Evolutionary conservation across 2,113 vertebrate species (phyloP).

Genomic region (Dicentrarchus labrax): DNA sequence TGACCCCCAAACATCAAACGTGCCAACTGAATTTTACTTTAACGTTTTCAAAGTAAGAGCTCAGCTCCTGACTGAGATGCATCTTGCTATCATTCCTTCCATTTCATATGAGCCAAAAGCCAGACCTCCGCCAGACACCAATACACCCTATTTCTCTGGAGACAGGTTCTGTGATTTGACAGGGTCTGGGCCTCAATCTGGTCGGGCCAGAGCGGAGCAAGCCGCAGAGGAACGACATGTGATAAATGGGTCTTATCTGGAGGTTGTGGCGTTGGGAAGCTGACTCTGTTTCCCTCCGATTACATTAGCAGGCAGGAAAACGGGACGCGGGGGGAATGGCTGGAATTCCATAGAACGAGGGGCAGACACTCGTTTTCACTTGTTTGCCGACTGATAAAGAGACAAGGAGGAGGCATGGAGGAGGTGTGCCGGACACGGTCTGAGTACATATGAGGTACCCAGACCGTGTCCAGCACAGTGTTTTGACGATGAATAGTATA

Average conservation of each 20-base stretch:
- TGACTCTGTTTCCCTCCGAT: constrained; percentile 82
- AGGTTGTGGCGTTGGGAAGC: constrained; percentile 79
- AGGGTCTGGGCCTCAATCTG: constrained; percentile 73
- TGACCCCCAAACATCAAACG: background rate
- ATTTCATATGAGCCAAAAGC: constrained; percentile 61
- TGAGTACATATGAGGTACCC: constrained; percentile 23
- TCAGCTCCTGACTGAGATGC: constrained; percentile 42
- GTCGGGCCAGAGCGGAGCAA: constrained; percentile 58
- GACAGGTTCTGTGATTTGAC: constrained; percentile 70
- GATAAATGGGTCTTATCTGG: constrained; percentile 87
- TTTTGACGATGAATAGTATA: constrained; percentile 25
- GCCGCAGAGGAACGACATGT: constrained; percentile 72
- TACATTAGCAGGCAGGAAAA: constrained; percentile 85
- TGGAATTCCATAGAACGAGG: constrained; percentile 77
- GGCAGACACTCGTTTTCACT: constrained; percentile 75
- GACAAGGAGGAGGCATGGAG: constrained; percentile 40
- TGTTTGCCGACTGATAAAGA: constrained; percentile 79
- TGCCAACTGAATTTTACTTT: background rate
- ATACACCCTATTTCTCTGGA: constrained; percentile 51
- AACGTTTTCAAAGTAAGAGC: constrained; percentile 22
- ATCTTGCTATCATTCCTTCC: constrained; percentile 61
- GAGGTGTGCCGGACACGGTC: constrained; percentile 22
- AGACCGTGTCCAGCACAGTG: constrained; percentile 8
- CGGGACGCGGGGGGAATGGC: constrained; percentile 76
- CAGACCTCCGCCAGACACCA: constrained; percentile 63